Evolutionary conservation across 2,888 invertebrate species (phyloP), one percentile per base, ranked within the genome.

Genomic region (Holacanthella duospinosa): DNA sequence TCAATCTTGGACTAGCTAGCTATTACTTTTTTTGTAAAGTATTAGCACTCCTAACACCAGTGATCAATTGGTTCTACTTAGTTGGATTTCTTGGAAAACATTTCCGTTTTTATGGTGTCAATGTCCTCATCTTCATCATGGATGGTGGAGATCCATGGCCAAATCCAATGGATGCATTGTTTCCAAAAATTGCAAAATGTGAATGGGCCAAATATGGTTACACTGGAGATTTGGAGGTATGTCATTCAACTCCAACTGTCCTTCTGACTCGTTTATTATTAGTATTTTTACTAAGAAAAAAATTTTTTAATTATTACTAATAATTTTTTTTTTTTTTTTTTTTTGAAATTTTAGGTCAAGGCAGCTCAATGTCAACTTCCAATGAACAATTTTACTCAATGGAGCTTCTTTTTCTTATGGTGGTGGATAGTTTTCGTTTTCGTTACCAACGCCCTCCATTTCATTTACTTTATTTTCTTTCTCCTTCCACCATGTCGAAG

Each of bases 161-260:
- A 0, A 62, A 62, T 44, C 65, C 65, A 6, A 65, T 65, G 65
- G 65, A 65, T 28, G 60, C 63, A 21, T 55, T 65, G 4, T 65
- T 65, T 27, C 65, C 65, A 0, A 65, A 65, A 58, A 65, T 65
- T 63, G 65, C 65, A 26, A 65, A 65, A 29, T 65, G 65, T 24
- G 65, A 65, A 48, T 63, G 62, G 65, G 53, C 59, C 27, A 27
- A 57, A 1, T 65, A 65, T 54, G 65, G 65, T 28, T 60, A 48
- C 55, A 59, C 59, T 9, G 59, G 59, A 21, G 59, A 59, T 44
- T 44, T 29, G 21, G 59, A 59, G 44, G 26, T 59, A 24, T n/a
- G n/a, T n/a, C n/a, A n/a, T n/a, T n/a, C n/a, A 12, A 21, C 9
- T n/a, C n/a, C n/a, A n/a, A n/a, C n/a, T n/a, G n/a, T n/a, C n/a